A percentile compares a stretch with the other conserved stretches of the same genome.
phyloP scores from a whole-genome alignment of 2,113 vertebrate genomes.

The Cygnus buccinator region DNA sequence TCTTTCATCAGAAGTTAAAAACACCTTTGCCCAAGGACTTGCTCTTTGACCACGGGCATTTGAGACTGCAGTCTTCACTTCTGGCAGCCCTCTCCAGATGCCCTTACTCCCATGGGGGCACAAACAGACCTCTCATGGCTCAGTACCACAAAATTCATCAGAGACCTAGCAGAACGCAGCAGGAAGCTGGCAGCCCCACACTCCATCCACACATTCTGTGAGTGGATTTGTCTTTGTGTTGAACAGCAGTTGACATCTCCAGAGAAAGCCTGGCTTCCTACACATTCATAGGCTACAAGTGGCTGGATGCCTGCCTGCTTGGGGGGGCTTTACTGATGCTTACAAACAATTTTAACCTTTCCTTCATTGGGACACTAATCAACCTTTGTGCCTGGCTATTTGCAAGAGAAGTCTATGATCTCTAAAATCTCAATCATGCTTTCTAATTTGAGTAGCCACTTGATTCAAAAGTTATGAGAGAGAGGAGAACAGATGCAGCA shows the following conservation, averaged over 20 bases:
- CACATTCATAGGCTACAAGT: fast-evolving
- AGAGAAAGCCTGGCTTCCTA: background rate
- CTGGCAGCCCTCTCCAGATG: background rate
- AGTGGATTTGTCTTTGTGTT: background rate
- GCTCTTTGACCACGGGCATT: background rate
- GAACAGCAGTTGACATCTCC: background rate
- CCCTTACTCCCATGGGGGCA: fast-evolving
- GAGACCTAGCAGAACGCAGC: fast-evolving
- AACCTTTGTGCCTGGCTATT: background rate
- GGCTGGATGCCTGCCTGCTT: background rate
- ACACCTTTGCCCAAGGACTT: background rate
- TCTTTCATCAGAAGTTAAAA: background rate
- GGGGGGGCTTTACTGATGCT: background rate
- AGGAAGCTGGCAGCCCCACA: background rate
- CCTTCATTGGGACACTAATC: background rate
- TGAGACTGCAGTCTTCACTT: background rate
- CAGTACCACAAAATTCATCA: background rate
- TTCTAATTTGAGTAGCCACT: background rate
- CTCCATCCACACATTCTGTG: background rate
- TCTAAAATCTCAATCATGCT: background rate
- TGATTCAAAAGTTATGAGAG: background rate
- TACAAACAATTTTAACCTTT: background rate
- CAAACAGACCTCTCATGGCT: background rate
- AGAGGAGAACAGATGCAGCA: background rate
- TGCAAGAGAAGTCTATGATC: background rate